These are phyloP conservation scores for Dicrurus megarhynchus DNA, from an alignment of 2,113 vertebrate species.

Conservation along the genomic window DNA sequence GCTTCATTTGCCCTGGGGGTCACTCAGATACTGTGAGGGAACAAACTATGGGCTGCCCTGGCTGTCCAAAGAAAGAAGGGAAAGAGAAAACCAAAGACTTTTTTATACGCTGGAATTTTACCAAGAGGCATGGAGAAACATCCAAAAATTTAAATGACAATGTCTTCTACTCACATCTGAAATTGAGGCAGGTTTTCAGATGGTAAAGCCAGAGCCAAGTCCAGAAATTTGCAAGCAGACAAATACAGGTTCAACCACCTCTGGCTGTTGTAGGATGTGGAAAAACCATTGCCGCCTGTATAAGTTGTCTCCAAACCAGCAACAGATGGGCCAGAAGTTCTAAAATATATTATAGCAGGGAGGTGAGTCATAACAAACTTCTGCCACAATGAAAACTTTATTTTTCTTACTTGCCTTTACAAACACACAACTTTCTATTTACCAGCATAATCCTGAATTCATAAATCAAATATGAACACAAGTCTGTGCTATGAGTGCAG, in stretches of 20 bases:
- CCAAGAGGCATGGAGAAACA: neutral
- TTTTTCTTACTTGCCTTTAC: neutral
- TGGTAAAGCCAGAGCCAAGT: conserved; percentile 92
- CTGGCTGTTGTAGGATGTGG: conserved; percentile 98
- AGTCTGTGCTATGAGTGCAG: neutral
- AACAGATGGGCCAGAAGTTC: conserved; percentile 91
- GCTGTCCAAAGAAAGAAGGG: neutral
- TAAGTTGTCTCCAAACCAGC: conserved; percentile 96
- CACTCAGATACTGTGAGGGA: neutral
- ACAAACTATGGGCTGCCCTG: neutral
- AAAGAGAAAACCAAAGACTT: neutral
- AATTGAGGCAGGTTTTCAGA: conserved; percentile 98
- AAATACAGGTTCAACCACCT: conserved; percentile 98
- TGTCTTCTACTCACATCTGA: conserved; percentile 89
- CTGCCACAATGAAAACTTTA: neutral
- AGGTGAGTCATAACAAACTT: neutral
- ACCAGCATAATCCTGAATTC: neutral
- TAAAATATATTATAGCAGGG: conserved; percentile 42
- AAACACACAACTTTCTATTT: neutral
- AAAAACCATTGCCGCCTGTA: conserved; percentile 95
- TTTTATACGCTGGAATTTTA: neutral
- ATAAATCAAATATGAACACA: neutral
- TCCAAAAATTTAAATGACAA: neutral
- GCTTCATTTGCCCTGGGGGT: neutral
- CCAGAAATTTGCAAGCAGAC: conserved; percentile 97